A percentile compares a stretch with the other conserved stretches of the same genome.
Evolutionary conservation across 2,797 vertebrate species (phyloP).

Genomic region (Zenarchopterus dispar): DNA sequence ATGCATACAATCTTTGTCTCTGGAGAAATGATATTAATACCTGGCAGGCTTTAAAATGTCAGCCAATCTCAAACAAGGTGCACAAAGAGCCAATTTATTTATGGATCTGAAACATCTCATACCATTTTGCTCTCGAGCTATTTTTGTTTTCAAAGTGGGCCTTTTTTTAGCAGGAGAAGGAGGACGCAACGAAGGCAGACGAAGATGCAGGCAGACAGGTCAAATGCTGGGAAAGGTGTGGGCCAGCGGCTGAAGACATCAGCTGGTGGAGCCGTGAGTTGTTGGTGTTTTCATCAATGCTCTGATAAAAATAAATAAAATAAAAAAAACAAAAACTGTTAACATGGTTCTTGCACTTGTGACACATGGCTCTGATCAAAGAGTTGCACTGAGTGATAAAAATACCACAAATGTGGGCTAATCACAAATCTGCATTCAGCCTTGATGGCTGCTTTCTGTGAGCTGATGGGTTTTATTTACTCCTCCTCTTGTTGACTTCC

Average conservation of each 20-base stretch:
- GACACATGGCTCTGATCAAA: slow-evolving; percentile 59
- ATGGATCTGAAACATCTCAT: slow-evolving; percentile 69
- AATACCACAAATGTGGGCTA: slow-evolving; percentile 69
- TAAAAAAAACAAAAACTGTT: slow-evolving; percentile 13
- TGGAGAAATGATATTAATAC: slow-evolving; percentile 70
- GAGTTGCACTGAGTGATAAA: slow-evolving; percentile 54
- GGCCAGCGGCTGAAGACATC: slow-evolving; percentile 33
- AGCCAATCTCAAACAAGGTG: slow-evolving; percentile 55
- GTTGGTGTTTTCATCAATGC: slow-evolving; percentile 44
- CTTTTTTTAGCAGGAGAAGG: slow-evolving; percentile 38
- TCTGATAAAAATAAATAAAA: slow-evolving; percentile 1
- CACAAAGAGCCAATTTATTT: slow-evolving; percentile 78
- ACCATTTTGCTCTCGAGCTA: slow-evolving; percentile 66
- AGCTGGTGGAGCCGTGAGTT: slow-evolving; percentile 24
- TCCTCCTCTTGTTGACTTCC: slow-evolving; percentile 18
- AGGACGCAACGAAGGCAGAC: too few relatives aligned
- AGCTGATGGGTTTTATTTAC: slow-evolving; percentile 53
- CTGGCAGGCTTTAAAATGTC: slow-evolving; percentile 67
- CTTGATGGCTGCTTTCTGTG: slow-evolving; percentile 49
- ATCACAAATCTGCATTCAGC: slow-evolving; percentile 62
- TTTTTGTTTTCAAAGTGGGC: slow-evolving; percentile 71
- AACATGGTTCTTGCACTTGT: slow-evolving; percentile 27
- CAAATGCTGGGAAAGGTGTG: slow-evolving; percentile 21
- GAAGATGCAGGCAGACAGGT: slow-evolving; percentile 40
- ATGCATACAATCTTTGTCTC: slow-evolving; percentile 58